Evolutionary conservation across 1,140 invertebrate genomes (phyloP), one percentile per base, ranked within the genome.

Genomic region (Drosophila varians): DNA sequence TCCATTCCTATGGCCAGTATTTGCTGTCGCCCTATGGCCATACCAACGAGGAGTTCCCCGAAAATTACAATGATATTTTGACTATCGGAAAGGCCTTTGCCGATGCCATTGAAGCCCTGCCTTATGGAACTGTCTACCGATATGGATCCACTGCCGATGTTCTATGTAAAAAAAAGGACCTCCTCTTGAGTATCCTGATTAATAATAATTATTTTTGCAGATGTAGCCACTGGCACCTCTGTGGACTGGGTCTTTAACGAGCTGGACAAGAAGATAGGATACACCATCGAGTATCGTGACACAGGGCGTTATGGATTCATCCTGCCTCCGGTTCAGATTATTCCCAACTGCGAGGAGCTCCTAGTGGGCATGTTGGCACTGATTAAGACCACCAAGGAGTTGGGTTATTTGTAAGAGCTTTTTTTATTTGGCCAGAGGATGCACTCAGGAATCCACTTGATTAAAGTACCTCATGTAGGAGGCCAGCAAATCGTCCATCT

Each of bases 401-500:
- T 90, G 53, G 61, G 68, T 4, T 90, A 90, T 40, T 56, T 86
- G 9, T 68, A 61, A 16, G 4, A 40, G 3, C 2, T 21, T 8
- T 8, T 31, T 55, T 47, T 46, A 25, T 56, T 58, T 31, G 25
- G 12, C 1, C 14, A 9, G n/a, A 11, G 14, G 42, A 5, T 18
- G 4, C 26, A 14, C 23, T 61, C 14, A n/a, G 4, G 21, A 28
- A 16, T n/a, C 71, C 43, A 5, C 14, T 38, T 12, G n/a, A 66
- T 62, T 77, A 62, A 82, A 89, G 45, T 89, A 62, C 12, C 57
- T 74, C 51, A 94, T 97, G 90, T 99, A 99, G 0, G 97, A 98
- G 1, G 97, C 96, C 74, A 99, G 94, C n/a, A 99, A 93, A 92
- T 99, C 97, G 91, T 99, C 97, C 96, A 99, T 98, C 93, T 98